These are phyloP conservation scores for Hyles vespertilio DNA, from an alignment of 1,140 invertebrate species.

Conservation along the genomic window DNA sequence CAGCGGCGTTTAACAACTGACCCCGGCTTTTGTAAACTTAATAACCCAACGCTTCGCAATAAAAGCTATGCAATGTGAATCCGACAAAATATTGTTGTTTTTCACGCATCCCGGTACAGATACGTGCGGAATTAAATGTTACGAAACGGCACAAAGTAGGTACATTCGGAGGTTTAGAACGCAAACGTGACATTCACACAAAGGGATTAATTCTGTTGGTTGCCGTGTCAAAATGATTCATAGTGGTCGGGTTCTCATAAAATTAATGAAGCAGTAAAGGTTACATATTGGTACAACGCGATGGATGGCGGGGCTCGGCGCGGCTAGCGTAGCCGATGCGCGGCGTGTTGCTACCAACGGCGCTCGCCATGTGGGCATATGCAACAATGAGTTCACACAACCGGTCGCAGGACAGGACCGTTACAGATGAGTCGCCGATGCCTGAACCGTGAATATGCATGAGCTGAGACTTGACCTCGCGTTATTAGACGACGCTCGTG, in stretches of 20 bases:
- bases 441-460: conserved; percentile 68
- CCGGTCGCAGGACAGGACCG: conserved; percentile 60
- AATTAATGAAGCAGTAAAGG: too few relatives aligned
- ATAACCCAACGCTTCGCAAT: conserved; percentile 36
- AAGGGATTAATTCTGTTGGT: too few relatives aligned
- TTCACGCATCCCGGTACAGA: not conserved
- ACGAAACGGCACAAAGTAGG: not conserved
- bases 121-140: conserved; percentile 4
- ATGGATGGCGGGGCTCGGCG: too few relatives aligned
- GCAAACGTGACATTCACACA: too few relatives aligned
- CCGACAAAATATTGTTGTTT: not conserved
- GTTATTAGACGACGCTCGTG: conserved; percentile 54
- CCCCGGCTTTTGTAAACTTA: conserved; percentile 50
- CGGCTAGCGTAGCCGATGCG: too few relatives aligned
- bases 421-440: conserved; percentile 63
- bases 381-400: conserved; percentile 68
- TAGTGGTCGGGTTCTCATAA: too few relatives aligned
- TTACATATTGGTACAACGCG: too few relatives aligned
- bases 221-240: too few relatives aligned
- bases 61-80: conserved; percentile 32
- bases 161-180: too few relatives aligned
- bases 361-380: conserved; percentile 50
- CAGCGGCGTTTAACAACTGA: conserved; percentile 54
- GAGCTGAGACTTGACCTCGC: conserved; percentile 66
- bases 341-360: not conserved